These are phyloP conservation scores for Perca flavescens DNA, from an alignment of 2,113 vertebrate species.

Conservation along the genomic window DNA sequence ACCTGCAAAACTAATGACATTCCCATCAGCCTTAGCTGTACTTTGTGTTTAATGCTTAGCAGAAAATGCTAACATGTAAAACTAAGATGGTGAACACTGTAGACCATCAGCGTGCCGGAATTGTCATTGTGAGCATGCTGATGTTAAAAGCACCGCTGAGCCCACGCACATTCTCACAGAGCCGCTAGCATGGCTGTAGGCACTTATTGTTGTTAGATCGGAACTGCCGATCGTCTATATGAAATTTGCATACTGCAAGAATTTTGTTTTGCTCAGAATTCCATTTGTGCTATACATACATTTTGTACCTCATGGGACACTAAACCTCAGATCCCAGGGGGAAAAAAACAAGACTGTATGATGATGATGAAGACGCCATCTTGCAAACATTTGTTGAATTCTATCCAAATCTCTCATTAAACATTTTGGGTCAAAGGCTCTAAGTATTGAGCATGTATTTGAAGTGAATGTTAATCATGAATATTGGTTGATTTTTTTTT, in stretches of 20 bases:
- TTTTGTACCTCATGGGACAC: background rate
- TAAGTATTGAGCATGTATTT: background rate
- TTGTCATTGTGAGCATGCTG: no score
- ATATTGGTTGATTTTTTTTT: constrained; percentile 2
- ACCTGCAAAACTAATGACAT: background rate
- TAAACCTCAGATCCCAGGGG: background rate
- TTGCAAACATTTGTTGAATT: background rate
- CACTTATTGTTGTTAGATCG: background rate
- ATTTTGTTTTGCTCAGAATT: background rate
- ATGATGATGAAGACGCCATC: background rate
- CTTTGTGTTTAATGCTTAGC: background rate
- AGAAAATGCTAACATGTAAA: constrained; percentile 8
- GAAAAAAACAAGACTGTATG: background rate
- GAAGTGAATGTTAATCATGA: background rate
- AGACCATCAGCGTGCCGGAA: background rate
- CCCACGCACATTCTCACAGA: background rate
- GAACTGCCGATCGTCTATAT: background rate
- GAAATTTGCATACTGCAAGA: background rate
- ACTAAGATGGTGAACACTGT: background rate
- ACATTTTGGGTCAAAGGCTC: background rate
- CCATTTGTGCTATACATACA: background rate
- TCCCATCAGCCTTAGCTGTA: background rate
- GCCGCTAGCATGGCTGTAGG: background rate
- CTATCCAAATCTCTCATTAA: constrained; percentile 5
- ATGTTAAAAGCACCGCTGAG: no score